Percentiles rank a stretch among this genome's conserved stretches.
These are phyloP conservation scores for Synanceia verrucosa DNA, from an alignment of 2,797 vertebrate species.

Conservation along the genomic window DNA sequence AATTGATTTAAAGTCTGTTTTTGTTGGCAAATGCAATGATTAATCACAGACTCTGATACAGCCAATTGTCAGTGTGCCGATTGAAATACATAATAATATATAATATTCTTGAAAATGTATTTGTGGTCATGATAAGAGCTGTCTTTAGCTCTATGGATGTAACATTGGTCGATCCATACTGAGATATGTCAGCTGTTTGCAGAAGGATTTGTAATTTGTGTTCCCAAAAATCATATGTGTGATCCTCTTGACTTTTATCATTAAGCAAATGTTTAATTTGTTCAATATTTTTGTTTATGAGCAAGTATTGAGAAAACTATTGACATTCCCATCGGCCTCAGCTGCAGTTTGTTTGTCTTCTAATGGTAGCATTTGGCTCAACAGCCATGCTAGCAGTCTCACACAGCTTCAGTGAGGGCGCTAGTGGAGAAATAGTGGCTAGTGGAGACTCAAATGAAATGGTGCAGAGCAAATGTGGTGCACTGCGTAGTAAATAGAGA, in stretches of 20 bases:
- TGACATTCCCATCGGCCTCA: background rate
- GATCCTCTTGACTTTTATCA: background rate
- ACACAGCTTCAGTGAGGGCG: too few relatives aligned
- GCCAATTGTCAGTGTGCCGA: background rate
- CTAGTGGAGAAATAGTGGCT: too few relatives aligned
- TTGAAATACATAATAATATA: constrained; percentile 1
- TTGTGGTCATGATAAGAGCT: background rate
- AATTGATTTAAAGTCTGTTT: constrained; percentile 23
- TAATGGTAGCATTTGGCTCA: too few relatives aligned
- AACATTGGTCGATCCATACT: background rate
- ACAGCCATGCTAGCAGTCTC: too few relatives aligned
- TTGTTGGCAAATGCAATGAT: constrained; percentile 45
- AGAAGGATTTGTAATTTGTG: background rate
- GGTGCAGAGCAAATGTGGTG: background rate
- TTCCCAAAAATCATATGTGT: background rate
- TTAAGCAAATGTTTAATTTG: background rate
- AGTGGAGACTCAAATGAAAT: background rate
- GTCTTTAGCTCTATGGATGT: background rate
- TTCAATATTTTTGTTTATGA: background rate
- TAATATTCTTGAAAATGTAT: background rate
- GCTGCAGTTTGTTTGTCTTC: background rate
- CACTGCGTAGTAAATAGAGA: background rate
- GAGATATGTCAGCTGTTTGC: background rate
- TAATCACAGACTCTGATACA: constrained; percentile 13
- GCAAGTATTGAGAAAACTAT: background rate